These are phyloP conservation scores for Montipora sp. DNA, from an alignment of 64 coral and sea anemone genomes.

Conservation along the genomic window DNA sequence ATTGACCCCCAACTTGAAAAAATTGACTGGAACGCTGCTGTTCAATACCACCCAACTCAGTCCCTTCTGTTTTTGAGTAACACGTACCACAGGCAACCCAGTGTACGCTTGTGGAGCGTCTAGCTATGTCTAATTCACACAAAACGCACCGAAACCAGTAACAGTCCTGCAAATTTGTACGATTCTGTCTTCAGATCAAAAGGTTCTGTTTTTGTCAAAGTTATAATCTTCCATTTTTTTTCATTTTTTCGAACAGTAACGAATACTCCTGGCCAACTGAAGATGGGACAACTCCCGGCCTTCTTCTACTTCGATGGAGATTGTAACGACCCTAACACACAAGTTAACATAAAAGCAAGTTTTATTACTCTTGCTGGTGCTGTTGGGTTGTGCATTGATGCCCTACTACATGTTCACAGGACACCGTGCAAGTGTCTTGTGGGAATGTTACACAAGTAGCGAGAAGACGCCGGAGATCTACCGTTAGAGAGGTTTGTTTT, in stretches of 20 bases:
- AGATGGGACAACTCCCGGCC: neutral
- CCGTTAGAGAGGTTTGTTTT: neutral
- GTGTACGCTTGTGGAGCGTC: no score
- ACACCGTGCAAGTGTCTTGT: constrained; percentile 20
- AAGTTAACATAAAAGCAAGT: neutral
- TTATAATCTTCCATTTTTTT: neutral
- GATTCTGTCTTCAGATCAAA: no score
- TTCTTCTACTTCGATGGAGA: constrained; percentile 55
- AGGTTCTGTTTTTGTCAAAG: neutral
- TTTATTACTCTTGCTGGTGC: constrained; percentile 24
- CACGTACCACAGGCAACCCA: no score
- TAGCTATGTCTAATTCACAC: no score
- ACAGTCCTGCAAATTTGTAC: no score
- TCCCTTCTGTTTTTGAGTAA: no score
- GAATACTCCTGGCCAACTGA: neutral
- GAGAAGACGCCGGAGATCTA: neutral
- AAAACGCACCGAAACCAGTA: no score
- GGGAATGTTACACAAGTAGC: neutral
- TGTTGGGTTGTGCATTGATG: neutral
- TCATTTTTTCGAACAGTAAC: neutral
- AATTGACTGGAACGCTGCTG: no score
- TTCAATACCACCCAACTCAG: no score
- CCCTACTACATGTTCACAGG: neutral
- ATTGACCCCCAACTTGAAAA: no score
- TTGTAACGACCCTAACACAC: constrained; percentile 55